Evolutionary conservation across 2,113 vertebrate species (phyloP).

Genomic region (Muntiacus reevesi): DNA sequence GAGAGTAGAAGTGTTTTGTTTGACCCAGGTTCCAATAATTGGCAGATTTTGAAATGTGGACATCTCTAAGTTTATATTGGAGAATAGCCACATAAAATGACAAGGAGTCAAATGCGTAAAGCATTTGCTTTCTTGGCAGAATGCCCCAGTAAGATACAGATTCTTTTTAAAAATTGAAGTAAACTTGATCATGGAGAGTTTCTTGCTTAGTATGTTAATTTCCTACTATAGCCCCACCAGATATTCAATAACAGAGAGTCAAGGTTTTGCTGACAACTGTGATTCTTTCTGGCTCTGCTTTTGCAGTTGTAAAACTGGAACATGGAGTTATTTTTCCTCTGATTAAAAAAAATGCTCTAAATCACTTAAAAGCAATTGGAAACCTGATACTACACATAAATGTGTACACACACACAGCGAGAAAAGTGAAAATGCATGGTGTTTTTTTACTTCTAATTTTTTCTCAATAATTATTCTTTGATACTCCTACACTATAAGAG

Average conservation of each 20-base stretch:
- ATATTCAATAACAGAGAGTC: background rate
- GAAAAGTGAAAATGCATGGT: background rate
- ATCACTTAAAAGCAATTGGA: conserved; percentile 41
- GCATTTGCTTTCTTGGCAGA: conserved; percentile 63
- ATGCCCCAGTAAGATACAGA: conserved; percentile 40
- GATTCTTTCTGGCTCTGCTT: conserved; percentile 1
- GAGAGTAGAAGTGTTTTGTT: conserved; percentile 53
- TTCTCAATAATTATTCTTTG: background rate
- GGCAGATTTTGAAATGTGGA: conserved; percentile 53
- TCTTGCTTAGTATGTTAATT: conserved; percentile 53
- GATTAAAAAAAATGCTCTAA: conserved; percentile 28
- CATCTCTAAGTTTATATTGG: conserved; percentile 61
- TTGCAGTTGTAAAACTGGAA: background rate
- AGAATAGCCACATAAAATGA: conserved; percentile 57
- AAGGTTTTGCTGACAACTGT: conserved; percentile 28
- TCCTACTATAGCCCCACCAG: background rate
- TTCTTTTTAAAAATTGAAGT: conserved; percentile 55
- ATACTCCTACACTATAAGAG: background rate
- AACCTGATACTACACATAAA: background rate
- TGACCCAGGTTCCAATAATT: conserved; percentile 7
- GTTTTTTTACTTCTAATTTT: background rate
- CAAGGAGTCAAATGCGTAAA: conserved; percentile 50
- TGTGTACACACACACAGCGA: background rate
- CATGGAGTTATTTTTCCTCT: conserved; percentile 26
- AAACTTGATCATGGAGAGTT: conserved; percentile 44